Conservation (phyloP, 2,113 vertebrate genomes). For the Anguilla rostrata region DNA sequence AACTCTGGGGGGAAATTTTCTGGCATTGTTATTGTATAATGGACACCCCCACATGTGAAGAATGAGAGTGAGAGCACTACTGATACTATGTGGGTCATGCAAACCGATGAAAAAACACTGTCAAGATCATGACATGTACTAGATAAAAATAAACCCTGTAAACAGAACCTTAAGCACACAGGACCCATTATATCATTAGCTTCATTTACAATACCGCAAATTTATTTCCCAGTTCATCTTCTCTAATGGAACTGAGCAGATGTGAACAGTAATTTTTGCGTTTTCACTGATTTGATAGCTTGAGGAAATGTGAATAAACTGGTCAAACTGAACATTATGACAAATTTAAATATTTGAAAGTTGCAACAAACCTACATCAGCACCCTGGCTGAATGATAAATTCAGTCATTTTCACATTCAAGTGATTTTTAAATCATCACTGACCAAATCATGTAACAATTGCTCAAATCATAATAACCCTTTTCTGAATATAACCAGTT, state of each 20-base stretch:
- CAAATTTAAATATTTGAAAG: not conserved
- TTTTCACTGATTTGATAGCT: too few relatives aligned
- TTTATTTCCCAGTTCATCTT: too few relatives aligned
- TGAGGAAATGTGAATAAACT: too few relatives aligned
- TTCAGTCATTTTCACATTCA: too few relatives aligned
- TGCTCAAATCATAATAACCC: too few relatives aligned
- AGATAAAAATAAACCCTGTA: slow-evolving; percentile 29
- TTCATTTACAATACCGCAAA: too few relatives aligned
- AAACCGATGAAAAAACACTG: slow-evolving; percentile 1
- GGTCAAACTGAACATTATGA: not conserved
- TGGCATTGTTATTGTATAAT: not conserved
- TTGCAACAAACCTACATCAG: not conserved
- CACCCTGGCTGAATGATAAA: not conserved
- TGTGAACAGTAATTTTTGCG: too few relatives aligned
- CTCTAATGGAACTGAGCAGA: too few relatives aligned
- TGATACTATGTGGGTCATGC: not conserved
- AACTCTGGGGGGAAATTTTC: not conserved
- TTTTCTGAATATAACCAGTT: not conserved
- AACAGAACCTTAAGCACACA: slow-evolving; percentile 17
- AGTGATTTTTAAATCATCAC: too few relatives aligned
- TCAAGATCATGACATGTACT: not conserved
- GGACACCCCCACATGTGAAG: slow-evolving; percentile 1
- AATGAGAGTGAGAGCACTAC: not conserved
- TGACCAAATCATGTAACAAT: too few relatives aligned
- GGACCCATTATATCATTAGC: not conserved